These are phyloP conservation scores for Tenthredo scrophulariae DNA, from an alignment of 2,888 invertebrate genomes.

Conservation along the genomic window DNA sequence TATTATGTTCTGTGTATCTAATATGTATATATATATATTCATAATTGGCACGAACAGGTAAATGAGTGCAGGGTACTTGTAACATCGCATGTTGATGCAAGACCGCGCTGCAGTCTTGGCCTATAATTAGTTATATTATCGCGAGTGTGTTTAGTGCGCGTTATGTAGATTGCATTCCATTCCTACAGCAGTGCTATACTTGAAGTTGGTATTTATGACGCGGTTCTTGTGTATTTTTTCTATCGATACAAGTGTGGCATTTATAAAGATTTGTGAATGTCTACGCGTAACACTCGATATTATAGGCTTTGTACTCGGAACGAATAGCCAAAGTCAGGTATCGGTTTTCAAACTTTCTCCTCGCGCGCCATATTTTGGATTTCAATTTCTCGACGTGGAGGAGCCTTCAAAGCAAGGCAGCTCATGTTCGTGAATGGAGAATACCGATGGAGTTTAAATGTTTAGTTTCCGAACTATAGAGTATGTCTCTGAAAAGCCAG, in stretches of 20 bases:
- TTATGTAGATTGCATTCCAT: conserved; percentile 39
- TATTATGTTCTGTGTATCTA: neutral
- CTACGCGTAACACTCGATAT: neutral
- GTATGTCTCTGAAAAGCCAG: neutral
- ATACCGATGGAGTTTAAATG: neutral
- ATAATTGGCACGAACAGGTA: neutral
- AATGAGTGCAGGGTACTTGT: conserved; percentile 10
- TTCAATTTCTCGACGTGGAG: neutral
- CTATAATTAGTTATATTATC: conserved; percentile 38
- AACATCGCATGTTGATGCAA: conserved; percentile 39
- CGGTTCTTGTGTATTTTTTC: neutral
- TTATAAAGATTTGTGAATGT: neutral
- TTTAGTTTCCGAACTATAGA: neutral
- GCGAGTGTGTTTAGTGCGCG: conserved; percentile 27
- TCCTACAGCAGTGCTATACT: conserved; percentile 12
- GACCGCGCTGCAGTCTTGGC: conserved; percentile 5
- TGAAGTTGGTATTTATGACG: conserved; percentile 19
- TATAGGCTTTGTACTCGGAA: neutral
- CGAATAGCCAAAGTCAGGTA: neutral
- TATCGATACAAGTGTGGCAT: neutral
- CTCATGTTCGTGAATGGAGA: neutral
- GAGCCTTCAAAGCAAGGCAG: neutral
- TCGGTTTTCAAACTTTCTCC: neutral
- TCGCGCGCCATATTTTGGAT: neutral
- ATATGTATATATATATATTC: neutral